Percentiles rank a stretch among this genome's conserved stretches.
These are phyloP conservation scores for Drosophila neotestacea DNA, from an alignment of 2,888 invertebrate species.

Conservation along the genomic window DNA sequence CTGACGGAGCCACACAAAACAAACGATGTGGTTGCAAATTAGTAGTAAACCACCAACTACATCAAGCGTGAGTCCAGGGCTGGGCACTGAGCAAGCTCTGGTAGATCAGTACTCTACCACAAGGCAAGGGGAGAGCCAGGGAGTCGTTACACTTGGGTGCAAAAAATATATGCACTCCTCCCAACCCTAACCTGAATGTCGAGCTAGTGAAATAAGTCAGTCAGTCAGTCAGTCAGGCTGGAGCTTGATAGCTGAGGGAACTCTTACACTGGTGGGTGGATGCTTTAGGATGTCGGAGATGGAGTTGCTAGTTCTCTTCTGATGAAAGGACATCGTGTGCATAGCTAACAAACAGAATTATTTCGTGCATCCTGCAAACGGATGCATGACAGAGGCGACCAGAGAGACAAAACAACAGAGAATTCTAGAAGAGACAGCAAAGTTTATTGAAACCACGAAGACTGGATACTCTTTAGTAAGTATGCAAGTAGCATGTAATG, in stretches of 20 bases:
- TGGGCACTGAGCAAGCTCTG: conserved; percentile 14
- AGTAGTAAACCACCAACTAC: conserved; percentile 80
- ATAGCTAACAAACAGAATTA: conserved; percentile 76
- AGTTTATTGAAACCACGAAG: conserved; percentile 3
- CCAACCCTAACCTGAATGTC: conserved; percentile 20
- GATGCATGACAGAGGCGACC: conserved; percentile 71
- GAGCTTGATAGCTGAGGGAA: neutral
- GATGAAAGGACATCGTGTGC: conserved; percentile 65
- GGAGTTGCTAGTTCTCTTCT: conserved; percentile 46
- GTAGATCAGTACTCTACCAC: conserved; percentile 29
- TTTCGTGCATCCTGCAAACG: conserved; percentile 79
- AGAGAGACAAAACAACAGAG: conserved; percentile 37
- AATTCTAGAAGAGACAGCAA: conserved; percentile 7
- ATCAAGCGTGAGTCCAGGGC: conserved; percentile 66
- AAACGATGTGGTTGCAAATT: conserved; percentile 81
- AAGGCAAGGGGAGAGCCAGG: neutral
- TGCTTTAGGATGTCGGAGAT: conserved; percentile 22
- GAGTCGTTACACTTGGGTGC: conserved; percentile 50
- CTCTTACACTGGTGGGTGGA: conserved; percentile 1
- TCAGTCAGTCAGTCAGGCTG: conserved; percentile 12
- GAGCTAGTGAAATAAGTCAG: conserved; percentile 49
- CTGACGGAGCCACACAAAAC: conserved; percentile 66
- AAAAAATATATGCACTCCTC: conserved; percentile 53
- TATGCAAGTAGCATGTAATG: neutral
- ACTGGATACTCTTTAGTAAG: conserved; percentile 10